Evolutionary conservation across 2,797 vertebrate genomes (phyloP).

Genomic region (Sternarchorhynchus goeldii): DNA sequence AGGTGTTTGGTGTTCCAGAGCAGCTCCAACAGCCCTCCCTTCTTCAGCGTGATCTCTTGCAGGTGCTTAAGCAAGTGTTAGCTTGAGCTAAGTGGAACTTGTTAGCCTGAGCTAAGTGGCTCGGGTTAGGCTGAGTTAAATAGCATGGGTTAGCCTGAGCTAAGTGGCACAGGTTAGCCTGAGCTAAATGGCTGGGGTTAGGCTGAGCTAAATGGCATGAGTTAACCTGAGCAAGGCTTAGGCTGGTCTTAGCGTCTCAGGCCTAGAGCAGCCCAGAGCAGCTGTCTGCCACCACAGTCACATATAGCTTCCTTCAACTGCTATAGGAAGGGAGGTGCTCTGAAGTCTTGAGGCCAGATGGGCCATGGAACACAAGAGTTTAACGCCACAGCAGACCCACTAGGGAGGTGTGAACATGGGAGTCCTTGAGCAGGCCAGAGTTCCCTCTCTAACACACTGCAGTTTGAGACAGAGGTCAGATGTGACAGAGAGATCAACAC

Average conservation of each 20-base stretch:
- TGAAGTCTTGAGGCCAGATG: not conserved
- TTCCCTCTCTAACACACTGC: slow-evolving; percentile 39
- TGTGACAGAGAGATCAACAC: slow-evolving; percentile 56
- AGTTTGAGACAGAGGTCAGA: slow-evolving; percentile 57
- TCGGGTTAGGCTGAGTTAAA: slow-evolving; percentile 58
- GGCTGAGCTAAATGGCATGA: slow-evolving; percentile 61
- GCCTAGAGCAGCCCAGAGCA: slow-evolving; percentile 54
- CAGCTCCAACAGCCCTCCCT: slow-evolving; percentile 32
- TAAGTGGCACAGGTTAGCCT: no score
- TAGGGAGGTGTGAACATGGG: slow-evolving; percentile 38
- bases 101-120: slow-evolving; percentile 52
- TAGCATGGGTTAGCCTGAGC: slow-evolving; percentile 56
- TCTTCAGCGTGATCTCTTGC: slow-evolving; percentile 56
- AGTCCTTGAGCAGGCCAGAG: slow-evolving; percentile 64
- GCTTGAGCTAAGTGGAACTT: slow-evolving; percentile 61
- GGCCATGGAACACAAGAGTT: slow-evolving; percentile 7
- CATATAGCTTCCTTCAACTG: slow-evolving; percentile 69
- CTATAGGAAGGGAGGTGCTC: slow-evolving; percentile 8
- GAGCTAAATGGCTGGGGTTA: no score
- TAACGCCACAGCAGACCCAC: slow-evolving; percentile 49
- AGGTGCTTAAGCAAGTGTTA: slow-evolving; percentile 39
- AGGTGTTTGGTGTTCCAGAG: not conserved
- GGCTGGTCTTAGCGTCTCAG: no score
- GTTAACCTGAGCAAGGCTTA: slow-evolving; percentile 52
- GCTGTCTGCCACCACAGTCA: slow-evolving; percentile 64